Evolutionary conservation across 2,888 invertebrate genomes (phyloP), one percentile per base, ranked within the genome.

Genomic region (Catocala fraxini): DNA sequence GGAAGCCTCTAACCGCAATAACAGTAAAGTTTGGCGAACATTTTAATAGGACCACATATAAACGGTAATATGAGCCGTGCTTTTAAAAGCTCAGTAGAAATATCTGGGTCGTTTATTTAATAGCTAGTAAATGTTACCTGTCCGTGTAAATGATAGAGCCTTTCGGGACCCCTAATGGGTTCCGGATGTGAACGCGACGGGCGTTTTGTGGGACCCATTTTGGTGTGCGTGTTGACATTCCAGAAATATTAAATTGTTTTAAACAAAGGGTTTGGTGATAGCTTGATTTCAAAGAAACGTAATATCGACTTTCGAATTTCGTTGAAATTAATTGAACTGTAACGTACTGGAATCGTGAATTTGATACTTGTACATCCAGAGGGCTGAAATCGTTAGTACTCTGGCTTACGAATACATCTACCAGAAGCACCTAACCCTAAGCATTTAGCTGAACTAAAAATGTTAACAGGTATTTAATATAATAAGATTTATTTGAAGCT

Each of bases 51-150:
- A 42, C 51, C 62, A 42, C 48, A 58, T 59, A 68, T 65, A 58
- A 53, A 15, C 34, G 11, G 39, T 65, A 62, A 72, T 59, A 56
- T 58, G 46, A 45, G 51, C 6, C 35, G 62, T 65, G 55, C 61
- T 62, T 75, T 65, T 11, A 54, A 51, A 13, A 51, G 42, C 4
- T 13, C 15, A 11, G 43, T 25, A 66, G 60, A 63, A 65, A 68
- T 76, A 74, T 63, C 65, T 51, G 48, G 46, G 57, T 68, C 74
- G 35, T 75, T 75, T 64, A 53, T 53, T 51, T 68, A 59, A 77
- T 77, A 53, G 65, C 51, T 52, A 63, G 70, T 59, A 68, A 74
- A 59, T 52, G 61, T 56, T 66, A 75, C 74, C 68, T 77, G 60
- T 47, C 58, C 53, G 45, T 39, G 49, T 60, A 70, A 73, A 65